A percentile compares a stretch with the other conserved stretches of the same genome.
phyloP scores from a whole-genome alignment of 2,888 invertebrate species.

The Pegoplata infirma region DNA sequence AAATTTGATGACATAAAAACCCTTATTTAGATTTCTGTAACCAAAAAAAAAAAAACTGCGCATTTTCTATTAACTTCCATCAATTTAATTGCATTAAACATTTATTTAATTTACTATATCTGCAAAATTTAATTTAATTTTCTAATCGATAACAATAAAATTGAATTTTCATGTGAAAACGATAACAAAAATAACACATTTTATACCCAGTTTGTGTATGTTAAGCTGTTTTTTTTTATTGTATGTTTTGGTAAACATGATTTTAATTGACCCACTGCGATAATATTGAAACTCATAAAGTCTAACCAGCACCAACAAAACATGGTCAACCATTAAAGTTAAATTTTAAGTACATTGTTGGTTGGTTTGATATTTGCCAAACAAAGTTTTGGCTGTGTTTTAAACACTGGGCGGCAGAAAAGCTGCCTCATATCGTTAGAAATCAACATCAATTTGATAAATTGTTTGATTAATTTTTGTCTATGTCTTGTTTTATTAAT shows the following conservation, averaged over 20 bases:
- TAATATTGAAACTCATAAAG: constrained; percentile 51
- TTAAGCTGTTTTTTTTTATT: too few species aligned
- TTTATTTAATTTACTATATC: too few species aligned
- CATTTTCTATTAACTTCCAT: not conserved
- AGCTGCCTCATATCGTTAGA: too few species aligned
- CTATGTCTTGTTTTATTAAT: too few species aligned
- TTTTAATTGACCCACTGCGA: constrained; percentile 55
- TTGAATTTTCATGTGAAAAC: constrained; percentile 40
- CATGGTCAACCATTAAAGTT: not conserved
- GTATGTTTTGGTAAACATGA: constrained; percentile 45
- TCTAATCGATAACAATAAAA: constrained; percentile 34
- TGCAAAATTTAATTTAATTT: not conserved
- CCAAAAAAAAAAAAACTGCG: not conserved
- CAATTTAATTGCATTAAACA: not conserved
- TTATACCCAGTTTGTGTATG: not conserved
- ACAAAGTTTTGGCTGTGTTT: too few species aligned
- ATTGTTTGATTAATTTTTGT: too few species aligned
- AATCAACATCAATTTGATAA: too few species aligned
- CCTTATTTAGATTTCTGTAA: too few species aligned
- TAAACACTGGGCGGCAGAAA: too few species aligned
- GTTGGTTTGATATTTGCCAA: not conserved
- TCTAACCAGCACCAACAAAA: constrained; percentile 1
- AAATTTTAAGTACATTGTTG: not conserved
- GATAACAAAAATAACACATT: constrained; percentile 20
- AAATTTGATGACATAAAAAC: too few species aligned